Conservation (phyloP, 2,888 invertebrate species). For the Nasonovia ribisnigri region DNA sequence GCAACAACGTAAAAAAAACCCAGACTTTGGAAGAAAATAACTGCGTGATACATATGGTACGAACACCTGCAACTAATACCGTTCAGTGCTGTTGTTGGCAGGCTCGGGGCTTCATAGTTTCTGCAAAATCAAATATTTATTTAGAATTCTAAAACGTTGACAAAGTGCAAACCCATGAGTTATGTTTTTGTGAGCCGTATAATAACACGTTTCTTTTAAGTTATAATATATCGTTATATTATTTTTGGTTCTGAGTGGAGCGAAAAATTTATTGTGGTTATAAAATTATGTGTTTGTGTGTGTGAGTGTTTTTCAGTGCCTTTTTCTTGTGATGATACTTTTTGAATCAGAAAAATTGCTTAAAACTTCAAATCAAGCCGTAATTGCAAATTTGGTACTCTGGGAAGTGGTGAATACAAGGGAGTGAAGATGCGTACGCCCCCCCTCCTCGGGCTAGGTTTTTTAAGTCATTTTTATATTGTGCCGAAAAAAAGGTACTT, state of each 20-base stretch:
- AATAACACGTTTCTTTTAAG: not conserved
- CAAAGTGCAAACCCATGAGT: not conserved
- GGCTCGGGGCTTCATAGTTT: not conserved
- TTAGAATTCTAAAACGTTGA: not conserved
- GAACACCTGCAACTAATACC: not conserved
- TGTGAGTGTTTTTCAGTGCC: not conserved
- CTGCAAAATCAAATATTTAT: not conserved
- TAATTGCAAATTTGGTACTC: no score
- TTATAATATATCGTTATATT: not conserved
- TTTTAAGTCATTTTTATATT: no score
- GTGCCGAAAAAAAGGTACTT: no score
- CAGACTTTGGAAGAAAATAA: not conserved
- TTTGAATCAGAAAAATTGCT: no score
- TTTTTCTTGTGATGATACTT: no score
- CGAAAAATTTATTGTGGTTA: not conserved
- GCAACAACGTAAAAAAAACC: not conserved
- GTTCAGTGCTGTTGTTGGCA: not conserved
- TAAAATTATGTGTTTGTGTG: not conserved
- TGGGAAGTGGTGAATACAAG: no score
- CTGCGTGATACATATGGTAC: no score
- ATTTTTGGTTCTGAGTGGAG: not conserved
- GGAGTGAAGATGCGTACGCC: no score
- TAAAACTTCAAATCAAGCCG: no score
- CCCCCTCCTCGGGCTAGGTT: no score
- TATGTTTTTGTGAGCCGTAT: not conserved